A percentile compares a stretch with the other conserved stretches of the same genome.
Conservation (phyloP, 1,140 invertebrate species). For the Yoshiicerus persimilis region DNA sequence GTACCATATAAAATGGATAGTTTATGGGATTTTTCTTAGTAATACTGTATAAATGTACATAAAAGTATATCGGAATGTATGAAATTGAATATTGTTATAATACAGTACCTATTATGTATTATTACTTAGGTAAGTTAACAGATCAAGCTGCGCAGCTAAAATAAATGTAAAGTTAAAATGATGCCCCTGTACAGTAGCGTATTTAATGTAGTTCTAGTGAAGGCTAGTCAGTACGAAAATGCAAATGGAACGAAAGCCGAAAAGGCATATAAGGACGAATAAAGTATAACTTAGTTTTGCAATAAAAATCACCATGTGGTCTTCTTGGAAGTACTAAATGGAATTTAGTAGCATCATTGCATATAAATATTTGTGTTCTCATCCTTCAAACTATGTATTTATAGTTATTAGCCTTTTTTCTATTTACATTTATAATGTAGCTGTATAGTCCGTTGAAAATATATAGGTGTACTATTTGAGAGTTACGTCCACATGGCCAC, state of each 20-base stretch:
- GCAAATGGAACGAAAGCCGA: neutral
- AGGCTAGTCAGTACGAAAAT: neutral
- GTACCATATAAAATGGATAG: neutral
- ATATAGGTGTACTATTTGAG: too few relatives aligned
- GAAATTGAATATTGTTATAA: neutral
- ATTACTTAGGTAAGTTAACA: neutral
- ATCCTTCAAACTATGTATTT: neutral
- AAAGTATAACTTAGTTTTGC: constrained; percentile 29
- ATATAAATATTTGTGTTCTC: neutral
- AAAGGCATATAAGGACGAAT: neutral
- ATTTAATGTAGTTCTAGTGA: neutral
- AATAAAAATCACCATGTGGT: constrained; percentile 20
- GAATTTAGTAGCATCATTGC: constrained; percentile 1
- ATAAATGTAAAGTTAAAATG: neutral
- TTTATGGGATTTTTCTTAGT: neutral
- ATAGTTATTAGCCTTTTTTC: neutral
- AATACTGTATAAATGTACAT: neutral
- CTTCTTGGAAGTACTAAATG: neutral
- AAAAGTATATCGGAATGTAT: neutral
- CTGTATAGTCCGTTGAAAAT: too few relatives aligned
- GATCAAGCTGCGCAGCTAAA: neutral
- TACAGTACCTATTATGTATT: neutral
- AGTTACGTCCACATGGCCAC: too few relatives aligned
- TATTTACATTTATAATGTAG: neutral
- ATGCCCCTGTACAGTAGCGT: neutral